Conservation (phyloP, 2,797 vertebrate genomes). For the Pseudopleuronectes americanus region DNA sequence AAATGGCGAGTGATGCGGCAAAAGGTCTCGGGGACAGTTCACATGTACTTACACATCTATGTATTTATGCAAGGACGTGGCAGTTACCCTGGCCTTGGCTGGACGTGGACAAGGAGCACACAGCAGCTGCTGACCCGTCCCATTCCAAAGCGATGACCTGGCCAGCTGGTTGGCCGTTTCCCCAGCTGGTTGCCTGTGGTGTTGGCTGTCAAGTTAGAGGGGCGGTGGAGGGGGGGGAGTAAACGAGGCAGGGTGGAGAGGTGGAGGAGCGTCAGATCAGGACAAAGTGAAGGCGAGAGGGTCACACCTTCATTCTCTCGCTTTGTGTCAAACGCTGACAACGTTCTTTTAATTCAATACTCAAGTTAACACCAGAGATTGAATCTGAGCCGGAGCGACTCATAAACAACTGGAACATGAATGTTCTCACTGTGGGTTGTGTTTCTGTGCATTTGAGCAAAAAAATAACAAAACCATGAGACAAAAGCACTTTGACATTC, state of each 20-base stretch:
- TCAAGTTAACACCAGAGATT: background rate
- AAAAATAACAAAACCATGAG: background rate
- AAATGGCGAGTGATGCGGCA: slow-evolving; percentile 63
- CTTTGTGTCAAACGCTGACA: background rate
- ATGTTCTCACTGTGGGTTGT: background rate
- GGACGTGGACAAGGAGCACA: slow-evolving; percentile 51
- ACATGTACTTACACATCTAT: slow-evolving; percentile 64
- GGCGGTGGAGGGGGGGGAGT: background rate
- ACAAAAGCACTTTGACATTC: slow-evolving; percentile 1
- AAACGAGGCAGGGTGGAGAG: slow-evolving; percentile 25
- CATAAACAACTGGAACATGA: slow-evolving; percentile 1
- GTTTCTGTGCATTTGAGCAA: background rate
- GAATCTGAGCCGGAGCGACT: slow-evolving; percentile 1
- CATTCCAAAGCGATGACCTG: slow-evolving; percentile 49
- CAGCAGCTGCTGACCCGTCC: slow-evolving; percentile 55
- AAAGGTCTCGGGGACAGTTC: slow-evolving; percentile 67
- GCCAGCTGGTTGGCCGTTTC: slow-evolving; percentile 62
- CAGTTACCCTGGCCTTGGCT: slow-evolving; percentile 52
- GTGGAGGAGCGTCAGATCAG: slow-evolving; percentile 11
- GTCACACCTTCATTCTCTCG: slow-evolving; percentile 2
- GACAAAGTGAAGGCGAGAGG: background rate
- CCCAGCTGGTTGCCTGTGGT: slow-evolving; percentile 46
- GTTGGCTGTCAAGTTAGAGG: slow-evolving; percentile 49
- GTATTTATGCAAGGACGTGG: slow-evolving; percentile 69
- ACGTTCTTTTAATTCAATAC: background rate